Percentiles rank a stretch among this genome's conserved stretches.
Evolutionary conservation across 2,888 invertebrate species (phyloP).

Genomic region (Brachyopa scutellaris): DNA sequence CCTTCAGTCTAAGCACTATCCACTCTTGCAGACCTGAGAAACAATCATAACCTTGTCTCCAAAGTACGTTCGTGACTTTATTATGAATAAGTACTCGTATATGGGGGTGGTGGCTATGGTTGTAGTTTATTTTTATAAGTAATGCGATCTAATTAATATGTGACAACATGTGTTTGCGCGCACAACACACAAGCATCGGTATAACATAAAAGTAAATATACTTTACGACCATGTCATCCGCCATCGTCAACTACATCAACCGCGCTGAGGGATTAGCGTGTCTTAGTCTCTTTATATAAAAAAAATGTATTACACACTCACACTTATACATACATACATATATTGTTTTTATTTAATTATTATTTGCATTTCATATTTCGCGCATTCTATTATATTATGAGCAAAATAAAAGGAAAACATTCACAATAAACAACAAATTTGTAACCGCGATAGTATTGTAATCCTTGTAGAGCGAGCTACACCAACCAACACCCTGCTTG

Average conservation of each 20-base stretch:
- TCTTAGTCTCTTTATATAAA: slow-evolving; percentile 14
- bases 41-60: slow-evolving; percentile 46
- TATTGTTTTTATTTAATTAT: slow-evolving; percentile 38
- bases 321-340: background rate
- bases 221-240: slow-evolving; percentile 46
- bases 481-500: background rate
- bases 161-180: slow-evolving; percentile 61
- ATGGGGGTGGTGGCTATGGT: slow-evolving; percentile 19
- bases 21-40: no score
- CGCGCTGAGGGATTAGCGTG: slow-evolving; percentile 69
- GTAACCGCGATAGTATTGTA: slow-evolving; percentile 21
- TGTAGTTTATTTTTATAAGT: slow-evolving; percentile 48
- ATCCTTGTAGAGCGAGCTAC: slow-evolving; percentile 25
- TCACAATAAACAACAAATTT: slow-evolving; percentile 66
- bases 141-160: slow-evolving; percentile 64
- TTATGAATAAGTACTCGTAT: no score
- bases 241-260: slow-evolving; percentile 55
- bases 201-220: slow-evolving; percentile 35
- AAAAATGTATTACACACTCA: background rate
- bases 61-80: slow-evolving; percentile 57
- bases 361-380: slow-evolving; percentile 37
- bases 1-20: background rate
- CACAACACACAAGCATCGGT: slow-evolving; percentile 45
- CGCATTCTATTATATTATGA: slow-evolving; percentile 8
- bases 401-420: slow-evolving; percentile 32